Evolutionary conservation across 2,888 invertebrate species (phyloP), one percentile per base, ranked within the genome.

Genomic region (Brachypalpus laphriformis): DNA sequence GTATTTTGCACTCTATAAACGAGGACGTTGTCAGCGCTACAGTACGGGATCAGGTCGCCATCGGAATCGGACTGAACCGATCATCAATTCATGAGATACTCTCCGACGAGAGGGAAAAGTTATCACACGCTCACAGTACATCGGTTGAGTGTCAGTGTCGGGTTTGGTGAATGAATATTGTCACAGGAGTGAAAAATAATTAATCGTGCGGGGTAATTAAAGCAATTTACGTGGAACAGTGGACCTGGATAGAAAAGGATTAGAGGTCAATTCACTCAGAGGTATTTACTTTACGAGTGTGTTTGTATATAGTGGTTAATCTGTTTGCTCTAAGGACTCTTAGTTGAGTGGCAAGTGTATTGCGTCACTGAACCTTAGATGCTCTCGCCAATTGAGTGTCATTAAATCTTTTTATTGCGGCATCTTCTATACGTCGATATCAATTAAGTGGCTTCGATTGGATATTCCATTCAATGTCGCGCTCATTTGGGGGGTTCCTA

Each of bases 401-500:
- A 65, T 78, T 83, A 83, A 83, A 74, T 70, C 31, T 72, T 68
- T 77, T 74, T 57, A 42, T 42, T 20, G 57, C 74, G 56, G 63
- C 49, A 65, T 71, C 37, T 6, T 71, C 37, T 6, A 51, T 47
- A 25, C 34, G 42, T 37, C 34, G 28, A 16, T 54, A 34, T 76
- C 76, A 83, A 78, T 83, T 65, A 83, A 74, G 16, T 6, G 61
- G 8, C 16, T 63, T 78, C 47, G 77, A 82, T 78, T 83, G 74
- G 42, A 54, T 59, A 76, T 61, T 77, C 31, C 61, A 54, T 61
- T 72, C 54, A 77, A 61, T 63, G 51, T 61, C 54, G 63, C 63
- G 61, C 61, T 61, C 61, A 31, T 14, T 77, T 47, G 40, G 49
- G 40, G 16, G 49, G 40, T 70, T 47, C 14, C 14, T 14, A 11